Evolutionary conservation across 2,113 vertebrate genomes (phyloP), one percentile per base, ranked within the genome.

Genomic region (Scomber colias): DNA sequence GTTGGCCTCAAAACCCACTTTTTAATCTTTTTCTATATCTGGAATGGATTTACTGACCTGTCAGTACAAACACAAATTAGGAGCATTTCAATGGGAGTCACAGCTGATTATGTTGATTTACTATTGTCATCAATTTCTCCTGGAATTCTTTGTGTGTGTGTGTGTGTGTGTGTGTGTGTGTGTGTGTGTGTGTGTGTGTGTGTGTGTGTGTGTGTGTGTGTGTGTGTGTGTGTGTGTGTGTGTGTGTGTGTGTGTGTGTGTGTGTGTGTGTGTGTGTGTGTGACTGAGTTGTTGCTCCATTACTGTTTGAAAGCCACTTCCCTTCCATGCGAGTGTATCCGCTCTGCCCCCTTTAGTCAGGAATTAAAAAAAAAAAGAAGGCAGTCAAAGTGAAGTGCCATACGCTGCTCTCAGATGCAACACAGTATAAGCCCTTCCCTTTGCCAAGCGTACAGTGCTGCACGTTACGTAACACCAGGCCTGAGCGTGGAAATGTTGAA

Each of bases 391-490:
- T 27, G 24, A 10, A 83, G 71, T 11, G 49, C 49, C 65, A 48
- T 75, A 55, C 13, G 15, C 69, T 59, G 44, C 69, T 59, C 48
- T 16, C 15, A 84, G 19, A 77, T 54, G 46, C 54, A 82, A 49
- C 55, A 76, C 76, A 86, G 77, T 56, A 51, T 65, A 72, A 71
- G 51, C 8, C 8, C 6, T 70, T 46, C 51, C 65, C 24, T 27
- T 27, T 87, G 66, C 84, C 57, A 83, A 85, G 78, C 67, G 51
- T 59, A 44, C 83, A 48, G 13, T 40, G 27, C 71, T 60, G 27
- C 0, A 5, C 3, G 53, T 94, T 91, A 85, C 53, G 31, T 87
- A 90, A 92, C 71, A 3, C 24, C 24, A 1, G 31, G 64, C 49
- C 46, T 0, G 31, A 75, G 61, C 3, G 17, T 4, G 50, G 67